phyloP scores from a whole-genome alignment of 2,797 vertebrate genomes.

The Sebastes hubbsi region DNA sequence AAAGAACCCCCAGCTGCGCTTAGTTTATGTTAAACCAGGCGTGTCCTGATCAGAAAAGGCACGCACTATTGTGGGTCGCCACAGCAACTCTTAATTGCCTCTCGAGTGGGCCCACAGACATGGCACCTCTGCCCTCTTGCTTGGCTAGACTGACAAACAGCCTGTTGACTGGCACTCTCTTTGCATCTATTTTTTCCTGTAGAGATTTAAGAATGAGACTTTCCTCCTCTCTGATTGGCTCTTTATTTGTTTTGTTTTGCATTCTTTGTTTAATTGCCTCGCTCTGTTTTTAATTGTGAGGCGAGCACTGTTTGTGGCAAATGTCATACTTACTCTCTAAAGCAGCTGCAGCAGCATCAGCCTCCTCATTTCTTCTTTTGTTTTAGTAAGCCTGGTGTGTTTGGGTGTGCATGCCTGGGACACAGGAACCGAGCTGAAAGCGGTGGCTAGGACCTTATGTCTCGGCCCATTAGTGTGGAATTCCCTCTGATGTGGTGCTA shows the following conservation, averaged over 20 bases:
- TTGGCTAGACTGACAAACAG: conserved; percentile 49
- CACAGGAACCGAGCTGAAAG: conserved; percentile 23
- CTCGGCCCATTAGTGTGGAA: conserved; percentile 67
- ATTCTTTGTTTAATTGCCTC: conserved; percentile 40
- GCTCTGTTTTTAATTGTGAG: conserved; percentile 48
- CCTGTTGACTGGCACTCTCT: conserved; percentile 47
- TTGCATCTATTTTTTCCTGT: conserved; percentile 23
- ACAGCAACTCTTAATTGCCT: conserved; percentile 80
- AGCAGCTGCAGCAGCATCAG: neutral
- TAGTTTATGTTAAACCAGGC: conserved; percentile 75
- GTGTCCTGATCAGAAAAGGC: conserved; percentile 73
- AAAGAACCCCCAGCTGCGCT: conserved; percentile 51
- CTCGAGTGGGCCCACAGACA: conserved; percentile 68
- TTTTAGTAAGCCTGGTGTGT: conserved; percentile 21
- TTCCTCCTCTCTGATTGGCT: conserved; percentile 19
- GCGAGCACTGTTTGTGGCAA: conserved; percentile 35
- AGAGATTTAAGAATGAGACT: conserved; percentile 8
- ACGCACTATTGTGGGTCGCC: conserved; percentile 71
- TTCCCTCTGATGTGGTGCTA: conserved; percentile 61
- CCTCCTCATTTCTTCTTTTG: conserved; percentile 8
- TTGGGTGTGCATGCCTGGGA: conserved; percentile 17
- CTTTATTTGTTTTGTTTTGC: conserved; percentile 31
- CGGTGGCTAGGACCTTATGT: conserved; percentile 26
- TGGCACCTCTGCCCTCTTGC: conserved; percentile 67
- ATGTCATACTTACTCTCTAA: conserved; percentile 18